These are phyloP conservation scores for Sphaerodactylus townsendi DNA, from an alignment of 2,113 vertebrate species.

Conservation along the genomic window DNA sequence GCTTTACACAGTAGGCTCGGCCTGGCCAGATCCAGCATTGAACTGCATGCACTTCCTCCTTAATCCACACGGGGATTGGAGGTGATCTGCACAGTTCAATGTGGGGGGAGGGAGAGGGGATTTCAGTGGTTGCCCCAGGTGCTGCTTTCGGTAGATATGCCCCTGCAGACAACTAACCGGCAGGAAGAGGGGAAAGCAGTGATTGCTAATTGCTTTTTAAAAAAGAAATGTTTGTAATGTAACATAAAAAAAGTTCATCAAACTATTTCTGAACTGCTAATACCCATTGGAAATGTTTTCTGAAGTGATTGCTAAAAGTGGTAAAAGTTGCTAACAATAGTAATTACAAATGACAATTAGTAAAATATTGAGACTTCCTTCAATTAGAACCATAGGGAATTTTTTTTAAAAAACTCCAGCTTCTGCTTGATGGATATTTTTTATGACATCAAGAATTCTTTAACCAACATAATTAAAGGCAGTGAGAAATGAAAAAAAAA, in stretches of 20 bases:
- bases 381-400: not conserved
- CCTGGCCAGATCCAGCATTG: too few relatives aligned
- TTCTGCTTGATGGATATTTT: not conserved
- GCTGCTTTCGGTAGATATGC: too few relatives aligned
- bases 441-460: not conserved
- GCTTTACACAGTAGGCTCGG: too few relatives aligned
- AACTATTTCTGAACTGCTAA: not conserved
- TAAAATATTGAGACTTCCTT: not conserved
- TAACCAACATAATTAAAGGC: not conserved
- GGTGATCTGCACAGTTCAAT: too few relatives aligned
- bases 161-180: not conserved
- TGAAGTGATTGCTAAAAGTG: not conserved
- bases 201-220: not conserved
- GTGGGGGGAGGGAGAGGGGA: too few relatives aligned
- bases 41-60: too few relatives aligned
- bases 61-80: too few relatives aligned
- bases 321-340: not conserved
- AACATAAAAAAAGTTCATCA: not conserved
- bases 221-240: too few relatives aligned
- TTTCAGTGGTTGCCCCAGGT: too few relatives aligned
- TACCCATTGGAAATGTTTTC: not conserved
- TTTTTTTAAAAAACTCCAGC: not conserved
- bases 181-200: not conserved
- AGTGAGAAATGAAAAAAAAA: not conserved
- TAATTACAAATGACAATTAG: not conserved